Base-by-base conservation (phyloP, 2,888 invertebrate genomes). In the Chydorus sphaericus region DNA sequence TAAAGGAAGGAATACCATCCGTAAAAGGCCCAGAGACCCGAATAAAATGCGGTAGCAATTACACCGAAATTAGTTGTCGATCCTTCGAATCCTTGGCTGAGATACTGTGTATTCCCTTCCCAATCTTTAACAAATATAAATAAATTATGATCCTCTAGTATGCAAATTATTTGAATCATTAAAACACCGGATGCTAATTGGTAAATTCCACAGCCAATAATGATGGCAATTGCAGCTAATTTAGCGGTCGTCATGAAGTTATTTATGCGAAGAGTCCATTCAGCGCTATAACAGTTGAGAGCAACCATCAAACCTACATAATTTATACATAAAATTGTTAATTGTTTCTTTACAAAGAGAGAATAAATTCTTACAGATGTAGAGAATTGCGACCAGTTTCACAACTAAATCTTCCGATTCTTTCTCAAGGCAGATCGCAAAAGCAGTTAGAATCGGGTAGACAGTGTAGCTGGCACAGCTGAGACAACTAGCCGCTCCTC, bases 1-100 rank as follows among this genome's bases (percentile, higher is more conserved):
- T 54, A 57, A 57, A 53, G 38, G 26, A 20, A 20, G 14, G 26
- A 18, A 14, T 81, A 83, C 92, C 92, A 93, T 64, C 92, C 92
- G 70, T 92, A 92, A 72, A 92, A 93, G 59, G 92, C 91, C 91
- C 91, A 92, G 30, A 91, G 77, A 60, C 92, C 92, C 31, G 89
- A 89, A 75, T 93, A 93, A 76, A 93, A 91, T 58, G 91, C 91
- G 36, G 88, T 88, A 61, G 91, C 92, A 65, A 92, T 82, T 71
- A 85, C 85, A 62, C 91, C 85, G 63, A 85, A 70, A 53, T 82
- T 82, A 66, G 79, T 80, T 0, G 77, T 79, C 23, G 83, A 82
- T 5, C 81, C 82, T 63, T 79, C 74, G 65, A 86, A 86, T 0
- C 85, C 84, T 39, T 57, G 50, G 1, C 52, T 48, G 20, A 63